Evolutionary conservation across 2,797 vertebrate species (phyloP), one percentile per base, ranked within the genome.

Genomic region (Hirundo rustica): DNA sequence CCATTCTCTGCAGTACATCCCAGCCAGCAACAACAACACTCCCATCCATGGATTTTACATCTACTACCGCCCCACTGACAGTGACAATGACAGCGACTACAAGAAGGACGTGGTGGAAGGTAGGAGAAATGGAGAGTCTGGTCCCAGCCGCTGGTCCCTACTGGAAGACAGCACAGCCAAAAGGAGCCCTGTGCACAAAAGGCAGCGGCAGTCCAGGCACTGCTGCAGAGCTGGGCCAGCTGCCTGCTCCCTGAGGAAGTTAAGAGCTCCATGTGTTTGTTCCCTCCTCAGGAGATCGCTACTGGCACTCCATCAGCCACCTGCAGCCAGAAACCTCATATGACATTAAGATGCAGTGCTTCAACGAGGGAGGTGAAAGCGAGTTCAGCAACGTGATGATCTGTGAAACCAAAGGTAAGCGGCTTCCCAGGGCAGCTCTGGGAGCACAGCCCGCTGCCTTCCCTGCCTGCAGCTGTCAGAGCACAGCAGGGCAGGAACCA

Each of bases 311-410:
- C 19, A 99, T 99, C 97, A 99, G 98, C 32, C 98, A 99, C 97
- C 98, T 99, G 64, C 99, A 99, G 98, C 99, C 99, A 0, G 99
- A 99, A 96, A 99, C 99, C 2, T 99, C 99, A 0, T 99, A 99
- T 2, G 99, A 99, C 97, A 99, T 99, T 92, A 99, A 99, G 97
- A 99, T 99, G 99, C 99, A 99, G 66, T 99, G 99, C 97, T 99
- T 99, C 97, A 99, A 99, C 0, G 99, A 99, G 96, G 99, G 99
- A 5, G 99, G 99, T 0, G 99, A 99, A 96, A 99, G 99, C 4
- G 99, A 99, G 85, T 99, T 99, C 88, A 99, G 99, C 94, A 99
- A 99, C 0, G 99, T 99, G 57, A 99, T 99, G 98, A 99, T 99
- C 96, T 99, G 99, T 8, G 99, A 99, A 97, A 99, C 99, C 11